Evolutionary conservation across 2,888 invertebrate species (phyloP).

Genomic region (Prosapia bicincta): DNA sequence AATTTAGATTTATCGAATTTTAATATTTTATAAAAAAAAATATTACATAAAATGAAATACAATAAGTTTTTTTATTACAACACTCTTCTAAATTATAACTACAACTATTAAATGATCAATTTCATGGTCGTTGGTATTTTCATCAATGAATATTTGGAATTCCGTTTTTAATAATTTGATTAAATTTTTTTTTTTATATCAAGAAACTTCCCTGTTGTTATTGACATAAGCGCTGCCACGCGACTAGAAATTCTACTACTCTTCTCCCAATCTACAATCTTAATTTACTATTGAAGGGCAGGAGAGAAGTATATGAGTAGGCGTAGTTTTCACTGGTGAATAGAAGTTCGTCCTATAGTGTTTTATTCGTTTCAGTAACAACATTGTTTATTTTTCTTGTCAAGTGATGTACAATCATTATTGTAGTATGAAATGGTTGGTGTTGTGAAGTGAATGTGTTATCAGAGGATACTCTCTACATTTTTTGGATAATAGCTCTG

Average conservation of each 20-base stretch:
- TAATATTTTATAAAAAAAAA: too few relatives aligned
- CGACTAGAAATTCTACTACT: neutral
- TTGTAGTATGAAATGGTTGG: neutral
- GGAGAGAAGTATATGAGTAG: neutral
- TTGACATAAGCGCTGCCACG: neutral
- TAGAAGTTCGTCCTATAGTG: neutral
- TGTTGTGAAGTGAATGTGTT: neutral
- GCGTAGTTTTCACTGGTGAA: neutral
- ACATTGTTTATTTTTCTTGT: neutral
- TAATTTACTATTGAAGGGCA: neutral
- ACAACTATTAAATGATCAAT: too few relatives aligned
- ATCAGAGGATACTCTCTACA: neutral
- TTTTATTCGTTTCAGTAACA: neutral
- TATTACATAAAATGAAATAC: too few relatives aligned
- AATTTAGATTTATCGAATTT: too few relatives aligned
- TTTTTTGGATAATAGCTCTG: neutral
- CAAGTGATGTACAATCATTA: neutral
- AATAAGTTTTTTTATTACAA: too few relatives aligned
- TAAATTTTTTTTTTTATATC: too few relatives aligned
- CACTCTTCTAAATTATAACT: too few relatives aligned
- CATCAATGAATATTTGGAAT: too few relatives aligned
- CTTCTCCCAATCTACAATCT: neutral
- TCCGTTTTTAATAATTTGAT: too few relatives aligned
- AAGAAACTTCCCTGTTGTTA: neutral
- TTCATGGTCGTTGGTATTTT: too few relatives aligned